A percentile compares a stretch with the other conserved stretches of the same genome.
Conservation (phyloP, 2,797 vertebrate species). For the Poeciliopsis paucimaculata region DNA sequence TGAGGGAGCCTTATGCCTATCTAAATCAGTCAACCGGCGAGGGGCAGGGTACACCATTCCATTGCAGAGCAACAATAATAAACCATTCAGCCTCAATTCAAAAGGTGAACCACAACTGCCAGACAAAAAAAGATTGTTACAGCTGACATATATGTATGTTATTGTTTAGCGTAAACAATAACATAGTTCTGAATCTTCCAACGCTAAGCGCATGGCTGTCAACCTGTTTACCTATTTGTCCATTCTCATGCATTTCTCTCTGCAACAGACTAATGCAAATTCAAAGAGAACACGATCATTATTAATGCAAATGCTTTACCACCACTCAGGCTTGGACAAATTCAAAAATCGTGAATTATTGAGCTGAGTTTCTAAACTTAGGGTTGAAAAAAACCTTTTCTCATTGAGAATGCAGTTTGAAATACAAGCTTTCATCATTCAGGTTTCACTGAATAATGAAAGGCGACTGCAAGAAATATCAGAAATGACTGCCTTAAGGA, state of each 20-base stretch:
- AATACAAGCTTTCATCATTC: too few species aligned
- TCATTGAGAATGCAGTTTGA: slow-evolving; percentile 39
- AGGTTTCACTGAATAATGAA: slow-evolving; percentile 26
- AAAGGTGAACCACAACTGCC: not conserved
- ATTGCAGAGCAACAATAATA: too few species aligned
- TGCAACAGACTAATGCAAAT: not conserved
- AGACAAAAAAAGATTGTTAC: not conserved
- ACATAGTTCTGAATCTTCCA: not conserved
- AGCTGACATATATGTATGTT: not conserved
- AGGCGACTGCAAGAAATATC: not conserved
- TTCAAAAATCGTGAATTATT: slow-evolving; percentile 53
- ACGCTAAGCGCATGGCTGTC: not conserved
- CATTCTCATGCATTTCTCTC: not conserved
- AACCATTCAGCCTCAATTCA: not conserved
- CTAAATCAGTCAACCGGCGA: too few species aligned
- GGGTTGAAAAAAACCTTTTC: not conserved
- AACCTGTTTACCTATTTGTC: not conserved
- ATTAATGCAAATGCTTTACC: slow-evolving; percentile 59
- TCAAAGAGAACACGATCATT: slow-evolving; percentile 43
- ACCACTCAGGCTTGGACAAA: slow-evolving; percentile 44
- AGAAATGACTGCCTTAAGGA: not conserved
- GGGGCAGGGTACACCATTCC: too few species aligned
- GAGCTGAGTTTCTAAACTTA: slow-evolving; percentile 49
- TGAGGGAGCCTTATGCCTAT: too few species aligned
- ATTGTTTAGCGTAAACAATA: not conserved